These are phyloP conservation scores for Sebastes hubbsi DNA, from an alignment of 2,797 vertebrate genomes.

Conservation along the genomic window DNA sequence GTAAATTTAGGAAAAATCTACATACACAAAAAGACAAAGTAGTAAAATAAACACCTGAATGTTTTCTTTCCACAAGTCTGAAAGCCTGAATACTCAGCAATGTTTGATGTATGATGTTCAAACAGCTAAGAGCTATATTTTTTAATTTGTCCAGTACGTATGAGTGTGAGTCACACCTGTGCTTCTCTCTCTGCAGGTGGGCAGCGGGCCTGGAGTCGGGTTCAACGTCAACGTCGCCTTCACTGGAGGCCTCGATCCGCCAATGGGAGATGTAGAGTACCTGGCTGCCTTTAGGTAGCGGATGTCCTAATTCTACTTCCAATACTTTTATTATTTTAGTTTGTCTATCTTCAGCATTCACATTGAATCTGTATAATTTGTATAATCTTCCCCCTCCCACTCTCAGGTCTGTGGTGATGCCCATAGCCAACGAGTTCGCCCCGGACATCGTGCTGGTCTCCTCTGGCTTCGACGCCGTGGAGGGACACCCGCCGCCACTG, in stretches of 20 bases:
- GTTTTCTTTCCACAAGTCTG: background rate
- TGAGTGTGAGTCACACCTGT: background rate
- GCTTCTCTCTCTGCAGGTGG: constrained; percentile 83
- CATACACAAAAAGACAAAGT: background rate
- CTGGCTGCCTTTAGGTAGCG: constrained; percentile 94
- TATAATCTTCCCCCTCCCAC: background rate
- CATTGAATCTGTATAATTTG: background rate
- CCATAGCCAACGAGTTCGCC: constrained; percentile 91
- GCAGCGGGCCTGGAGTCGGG: constrained; percentile 90
- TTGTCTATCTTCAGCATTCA: background rate
- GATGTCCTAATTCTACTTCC: background rate
- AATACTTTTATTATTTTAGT: too few relatives aligned
- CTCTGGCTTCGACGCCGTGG: constrained; percentile 93
- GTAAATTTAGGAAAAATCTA: background rate
- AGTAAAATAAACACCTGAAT: background rate
- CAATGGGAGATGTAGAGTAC: constrained; percentile 94
- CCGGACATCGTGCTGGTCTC: constrained; percentile 94
- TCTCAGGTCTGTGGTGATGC: constrained; percentile 92
- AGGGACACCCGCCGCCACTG: constrained; percentile 91
- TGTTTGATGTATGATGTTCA: background rate
- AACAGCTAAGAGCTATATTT: background rate
- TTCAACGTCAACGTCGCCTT: constrained; percentile 98
- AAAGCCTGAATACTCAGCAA: background rate
- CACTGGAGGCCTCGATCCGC: constrained; percentile 93
- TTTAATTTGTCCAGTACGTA: accelerated